Base-by-base conservation (phyloP, 2,888 invertebrate genomes). In the Autographa gamma region DNA sequence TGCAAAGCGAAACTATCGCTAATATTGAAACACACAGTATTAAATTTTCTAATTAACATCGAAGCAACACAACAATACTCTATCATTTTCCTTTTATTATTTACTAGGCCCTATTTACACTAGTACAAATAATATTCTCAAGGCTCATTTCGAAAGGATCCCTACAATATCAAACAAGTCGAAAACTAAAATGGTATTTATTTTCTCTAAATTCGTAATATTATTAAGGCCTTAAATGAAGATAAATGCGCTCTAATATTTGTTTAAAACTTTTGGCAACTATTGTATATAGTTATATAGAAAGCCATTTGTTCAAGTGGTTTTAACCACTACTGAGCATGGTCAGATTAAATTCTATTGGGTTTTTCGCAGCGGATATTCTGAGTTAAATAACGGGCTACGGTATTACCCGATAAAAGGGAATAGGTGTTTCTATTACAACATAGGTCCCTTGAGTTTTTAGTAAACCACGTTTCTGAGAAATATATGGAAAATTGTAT, bases 241-340 rank as follows among this genome's bases (percentile, higher is more conserved):
- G 48, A 48, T 48, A 48, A 48, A 48, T 48, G 48, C n/a, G n/a
- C n/a, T 16, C n/a, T 48, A n/a, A 48, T 16, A 48, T 48, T 48
- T 48, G 48, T 48, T 48, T 48, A 48, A 48, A 48, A 48, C n/a
- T 48, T 48, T 48, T n/a, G 6, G n/a, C 6, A 48, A 48, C 48
- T 48, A 48, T 48, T 48, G 48, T 48, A 48, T 48, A n/a, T 48
- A 48, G 48, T 48, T 48, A n/a, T n/a, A 48, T n/a, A n/a, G 48
- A 48, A 48, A 48, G 48, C 48, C 48, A 48, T 48, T 48, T 48
- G 48, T 48, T 48, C n/a, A 48, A 48, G 48, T 48, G 48, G 48
- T 48, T 48, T 48, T n/a, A n/a, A 48, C 48, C 48, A 7, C 48
- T n/a, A n/a, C 48, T 48, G 48, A n/a, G 8, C 48, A n/a, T 14